These are phyloP conservation scores for Disparrhopalites patrizii DNA, from an alignment of 2,888 invertebrate species.

Conservation along the genomic window DNA sequence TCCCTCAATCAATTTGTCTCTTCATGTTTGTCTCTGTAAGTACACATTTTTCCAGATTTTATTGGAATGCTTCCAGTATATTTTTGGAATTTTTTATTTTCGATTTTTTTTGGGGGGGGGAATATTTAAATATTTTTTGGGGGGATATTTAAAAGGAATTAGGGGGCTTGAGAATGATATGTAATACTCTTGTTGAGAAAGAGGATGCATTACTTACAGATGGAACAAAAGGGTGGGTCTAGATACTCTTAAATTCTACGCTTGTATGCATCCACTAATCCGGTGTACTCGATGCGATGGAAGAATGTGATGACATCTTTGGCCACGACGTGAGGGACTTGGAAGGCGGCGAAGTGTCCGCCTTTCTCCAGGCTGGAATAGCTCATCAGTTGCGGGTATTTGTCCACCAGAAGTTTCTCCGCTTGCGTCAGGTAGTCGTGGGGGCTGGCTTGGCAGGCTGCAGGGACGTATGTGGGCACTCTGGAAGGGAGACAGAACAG, in stretches of 20 bases:
- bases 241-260: constrained; percentile 3
- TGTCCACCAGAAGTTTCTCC: constrained; percentile 59
- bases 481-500: constrained; percentile 54
- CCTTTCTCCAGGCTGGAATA: constrained; percentile 64
- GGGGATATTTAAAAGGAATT: too few relatives aligned
- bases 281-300: constrained; percentile 7
- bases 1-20: too few relatives aligned
- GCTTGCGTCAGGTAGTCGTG: constrained; percentile 63
- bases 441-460: constrained; percentile 69
- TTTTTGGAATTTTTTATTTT: too few relatives aligned
- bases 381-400: constrained; percentile 65
- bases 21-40: too few relatives aligned
- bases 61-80: too few relatives aligned
- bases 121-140: too few relatives aligned
- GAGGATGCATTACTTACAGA: too few relatives aligned
- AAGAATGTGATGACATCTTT: constrained; percentile 62
- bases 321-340: constrained; percentile 67
- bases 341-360: constrained; percentile 83
- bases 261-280: background rate
- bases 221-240: too few relatives aligned
- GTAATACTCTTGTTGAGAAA: too few relatives aligned
- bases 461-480: constrained; percentile 64
- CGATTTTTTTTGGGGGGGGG: too few relatives aligned
- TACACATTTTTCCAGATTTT: too few relatives aligned
- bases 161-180: too few relatives aligned